These are phyloP conservation scores for Hemibagrus guttatus DNA, from an alignment of 2,797 vertebrate genomes.

Conservation along the genomic window DNA sequence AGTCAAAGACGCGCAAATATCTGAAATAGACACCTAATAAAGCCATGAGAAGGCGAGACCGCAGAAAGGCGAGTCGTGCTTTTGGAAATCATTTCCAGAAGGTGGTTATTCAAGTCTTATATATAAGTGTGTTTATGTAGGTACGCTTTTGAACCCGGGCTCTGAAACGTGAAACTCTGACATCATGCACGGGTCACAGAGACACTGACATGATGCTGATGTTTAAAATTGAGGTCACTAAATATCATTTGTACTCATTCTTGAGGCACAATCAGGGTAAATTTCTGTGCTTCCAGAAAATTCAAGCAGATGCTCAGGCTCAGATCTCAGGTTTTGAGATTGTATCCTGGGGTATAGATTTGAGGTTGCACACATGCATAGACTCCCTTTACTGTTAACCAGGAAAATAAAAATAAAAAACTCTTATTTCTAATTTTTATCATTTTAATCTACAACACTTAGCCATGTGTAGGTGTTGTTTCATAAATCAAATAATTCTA, in stretches of 20 bases:
- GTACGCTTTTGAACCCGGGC: not conserved
- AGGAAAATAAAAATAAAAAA: too few relatives aligned
- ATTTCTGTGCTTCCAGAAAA: not conserved
- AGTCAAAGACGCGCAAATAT: slow-evolving; percentile 37
- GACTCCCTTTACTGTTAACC: too few relatives aligned
- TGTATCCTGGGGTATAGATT: not conserved
- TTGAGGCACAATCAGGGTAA: not conserved
- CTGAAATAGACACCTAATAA: not conserved
- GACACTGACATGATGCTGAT: not conserved
- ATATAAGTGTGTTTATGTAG: slow-evolving; percentile 20
- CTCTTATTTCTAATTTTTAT: too few relatives aligned
- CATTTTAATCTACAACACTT: too few relatives aligned
- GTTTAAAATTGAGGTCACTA: not conserved
- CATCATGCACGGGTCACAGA: not conserved
- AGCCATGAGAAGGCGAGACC: not conserved
- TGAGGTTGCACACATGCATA: not conserved
- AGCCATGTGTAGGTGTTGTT: too few relatives aligned
- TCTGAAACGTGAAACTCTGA: slow-evolving; percentile 8
- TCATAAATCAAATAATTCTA: too few relatives aligned
- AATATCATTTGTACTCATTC: not conserved
- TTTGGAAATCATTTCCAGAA: slow-evolving; percentile 13
- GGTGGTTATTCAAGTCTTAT: not conserved
- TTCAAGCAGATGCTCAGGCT: not conserved
- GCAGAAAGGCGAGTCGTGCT: not conserved
- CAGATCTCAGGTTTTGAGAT: not conserved